These are phyloP conservation scores for Bettongia penicillata DNA, from an alignment of 2,113 vertebrate species.

Conservation along the genomic window DNA sequence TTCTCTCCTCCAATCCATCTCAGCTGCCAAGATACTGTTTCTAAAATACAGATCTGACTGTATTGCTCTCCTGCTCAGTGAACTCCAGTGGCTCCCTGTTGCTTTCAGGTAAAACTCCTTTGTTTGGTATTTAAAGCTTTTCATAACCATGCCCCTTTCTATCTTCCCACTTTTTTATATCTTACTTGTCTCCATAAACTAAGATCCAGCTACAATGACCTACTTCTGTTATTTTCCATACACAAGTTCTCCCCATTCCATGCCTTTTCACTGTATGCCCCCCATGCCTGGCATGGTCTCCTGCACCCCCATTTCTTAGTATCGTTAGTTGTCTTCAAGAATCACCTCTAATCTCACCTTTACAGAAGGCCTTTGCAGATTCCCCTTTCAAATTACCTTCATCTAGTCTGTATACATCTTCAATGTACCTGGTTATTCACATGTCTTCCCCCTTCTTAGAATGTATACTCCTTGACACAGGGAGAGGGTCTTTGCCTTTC, in stretches of 20 bases:
- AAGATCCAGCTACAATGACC: background rate
- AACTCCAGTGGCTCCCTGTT: background rate
- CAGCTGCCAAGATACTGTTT: background rate
- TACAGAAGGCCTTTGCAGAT: too few species aligned
- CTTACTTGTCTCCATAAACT: background rate
- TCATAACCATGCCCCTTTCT: background rate
- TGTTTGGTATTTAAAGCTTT: background rate
- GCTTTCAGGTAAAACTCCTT: background rate
- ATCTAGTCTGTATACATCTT: too few species aligned
- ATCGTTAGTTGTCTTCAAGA: too few species aligned
- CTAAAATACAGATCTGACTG: background rate
- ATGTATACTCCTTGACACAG: too few species aligned
- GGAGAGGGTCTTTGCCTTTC: too few species aligned
- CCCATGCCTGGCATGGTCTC: background rate
- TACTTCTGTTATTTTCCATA: background rate
- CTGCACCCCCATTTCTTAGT: too few species aligned
- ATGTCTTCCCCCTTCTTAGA: too few species aligned
- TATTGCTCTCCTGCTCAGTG: background rate
- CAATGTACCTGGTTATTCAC: too few species aligned
- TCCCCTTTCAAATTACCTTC: too few species aligned
- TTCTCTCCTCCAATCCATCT: background rate
- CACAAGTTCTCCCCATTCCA: background rate
- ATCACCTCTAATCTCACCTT: too few species aligned
- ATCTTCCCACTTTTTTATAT: background rate
- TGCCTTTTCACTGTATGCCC: background rate